phyloP scores from a whole-genome alignment of 2,797 vertebrate genomes.

The Enteromius afrohamiltoni region DNA sequence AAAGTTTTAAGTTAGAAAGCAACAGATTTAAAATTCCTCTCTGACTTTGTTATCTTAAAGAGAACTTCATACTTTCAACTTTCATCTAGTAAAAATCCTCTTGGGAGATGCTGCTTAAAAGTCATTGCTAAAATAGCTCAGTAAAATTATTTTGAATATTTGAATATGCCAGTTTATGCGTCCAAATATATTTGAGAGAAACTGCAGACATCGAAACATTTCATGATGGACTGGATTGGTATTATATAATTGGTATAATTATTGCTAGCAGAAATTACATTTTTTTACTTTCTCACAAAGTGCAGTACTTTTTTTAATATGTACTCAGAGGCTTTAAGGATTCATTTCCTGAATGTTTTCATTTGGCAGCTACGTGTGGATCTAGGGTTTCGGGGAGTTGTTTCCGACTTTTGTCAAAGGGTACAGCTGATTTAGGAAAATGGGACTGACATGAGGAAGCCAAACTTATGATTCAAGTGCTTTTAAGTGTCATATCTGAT shows the following conservation, averaged over 20 bases:
- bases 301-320: background rate
- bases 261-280: background rate
- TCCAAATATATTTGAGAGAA: conserved; percentile 13
- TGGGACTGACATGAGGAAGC: conserved; percentile 55
- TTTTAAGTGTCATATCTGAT: conserved; percentile 60
- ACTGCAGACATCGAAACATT: background rate
- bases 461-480: conserved; percentile 52
- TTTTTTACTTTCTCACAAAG: conserved; percentile 1
- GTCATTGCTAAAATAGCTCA: background rate
- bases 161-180: background rate
- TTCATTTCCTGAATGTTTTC: background rate
- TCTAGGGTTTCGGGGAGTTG: conserved; percentile 40
- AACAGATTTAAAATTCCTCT: background rate
- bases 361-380: conserved; percentile 8
- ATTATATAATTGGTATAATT: conserved; percentile 5
- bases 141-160: background rate
- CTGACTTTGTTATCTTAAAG: background rate
- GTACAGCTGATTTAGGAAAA: conserved; percentile 56
- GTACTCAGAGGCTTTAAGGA: conserved; percentile 1
- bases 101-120: background rate
- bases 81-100: background rate
- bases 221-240: background rate
- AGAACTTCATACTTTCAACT: background rate
- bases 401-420: conserved; percentile 52
- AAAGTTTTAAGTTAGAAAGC: background rate